These are phyloP conservation scores for Nannoperca australis DNA, from an alignment of 2,797 vertebrate genomes.

Conservation along the genomic window DNA sequence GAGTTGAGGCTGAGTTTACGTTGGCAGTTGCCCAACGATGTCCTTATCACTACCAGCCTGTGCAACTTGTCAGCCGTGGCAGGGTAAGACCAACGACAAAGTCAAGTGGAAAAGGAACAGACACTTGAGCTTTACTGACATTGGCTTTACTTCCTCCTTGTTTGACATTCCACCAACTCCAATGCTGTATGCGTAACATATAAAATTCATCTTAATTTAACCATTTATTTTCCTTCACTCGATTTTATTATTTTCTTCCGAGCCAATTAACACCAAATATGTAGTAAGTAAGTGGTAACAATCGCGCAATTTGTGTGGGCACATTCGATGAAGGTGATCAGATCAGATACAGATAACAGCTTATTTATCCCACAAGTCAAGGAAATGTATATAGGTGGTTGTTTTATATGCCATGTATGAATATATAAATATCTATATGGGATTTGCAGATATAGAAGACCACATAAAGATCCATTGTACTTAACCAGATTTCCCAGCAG, in stretches of 20 bases:
- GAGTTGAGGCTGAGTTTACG: not conserved
- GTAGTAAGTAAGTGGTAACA: not conserved
- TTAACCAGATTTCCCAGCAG: not conserved
- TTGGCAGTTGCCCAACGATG: not conserved
- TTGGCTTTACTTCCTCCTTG: constrained; percentile 26
- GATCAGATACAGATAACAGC: not conserved
- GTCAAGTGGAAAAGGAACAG: constrained; percentile 31
- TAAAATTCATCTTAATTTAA: not conserved
- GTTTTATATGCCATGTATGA: not conserved
- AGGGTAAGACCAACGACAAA: constrained; percentile 8
- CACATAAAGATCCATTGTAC: not conserved
- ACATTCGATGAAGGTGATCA: not conserved
- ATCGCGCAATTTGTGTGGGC: not conserved
- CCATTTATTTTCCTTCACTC: not conserved
- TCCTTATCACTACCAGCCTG: constrained; percentile 16
- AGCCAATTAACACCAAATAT: not conserved
- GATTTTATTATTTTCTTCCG: not conserved
- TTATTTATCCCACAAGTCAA: not conserved
- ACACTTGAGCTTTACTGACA: not conserved
- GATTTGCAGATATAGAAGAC: not conserved
- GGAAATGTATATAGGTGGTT: not conserved
- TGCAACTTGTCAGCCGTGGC: not conserved
- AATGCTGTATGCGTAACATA: not conserved
- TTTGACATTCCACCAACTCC: not conserved
- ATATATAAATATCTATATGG: not conserved